A percentile compares a stretch with the other conserved stretches of the same genome.
These are phyloP conservation scores for Carterocephalus palaemon DNA, from an alignment of 2,888 invertebrate species.

Conservation along the genomic window DNA sequence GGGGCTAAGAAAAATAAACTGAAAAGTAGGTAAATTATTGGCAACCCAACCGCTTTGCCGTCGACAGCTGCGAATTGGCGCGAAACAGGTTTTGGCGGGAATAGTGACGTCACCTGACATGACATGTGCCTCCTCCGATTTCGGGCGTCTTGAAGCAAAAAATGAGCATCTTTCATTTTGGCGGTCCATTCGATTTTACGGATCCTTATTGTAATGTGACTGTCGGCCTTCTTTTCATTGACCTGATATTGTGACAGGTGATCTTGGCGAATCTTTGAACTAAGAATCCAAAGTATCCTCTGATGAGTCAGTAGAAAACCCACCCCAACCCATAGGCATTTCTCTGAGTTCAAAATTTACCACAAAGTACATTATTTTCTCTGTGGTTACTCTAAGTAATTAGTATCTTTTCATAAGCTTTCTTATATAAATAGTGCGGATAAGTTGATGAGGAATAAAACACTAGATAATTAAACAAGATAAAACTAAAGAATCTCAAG, in stretches of 20 bases:
- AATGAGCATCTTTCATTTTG: conserved; percentile 50
- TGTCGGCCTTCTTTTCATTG: conserved; percentile 32
- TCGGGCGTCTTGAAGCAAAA: conserved; percentile 51
- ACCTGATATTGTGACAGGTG: conserved; percentile 36
- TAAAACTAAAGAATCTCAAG: too few species aligned
- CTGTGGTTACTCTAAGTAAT: too few species aligned
- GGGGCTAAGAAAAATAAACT: conserved; percentile 46
- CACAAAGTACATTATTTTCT: too few species aligned
- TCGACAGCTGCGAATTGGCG: conserved; percentile 76
- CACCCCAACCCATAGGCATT: too few species aligned
- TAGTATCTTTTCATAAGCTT: too few species aligned
- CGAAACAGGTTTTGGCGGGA: conserved; percentile 71
- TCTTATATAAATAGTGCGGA: too few species aligned
- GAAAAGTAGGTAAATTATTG: conserved; percentile 52
- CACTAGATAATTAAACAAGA: too few species aligned
- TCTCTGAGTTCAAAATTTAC: too few species aligned
- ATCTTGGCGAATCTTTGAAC: conserved; percentile 27
- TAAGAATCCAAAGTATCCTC: conserved; percentile 1
- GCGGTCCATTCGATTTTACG: conserved; percentile 55
- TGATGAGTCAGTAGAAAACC: too few species aligned
- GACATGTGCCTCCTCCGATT: conserved; percentile 63
- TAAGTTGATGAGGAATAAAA: too few species aligned
- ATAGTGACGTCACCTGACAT: conserved; percentile 69
- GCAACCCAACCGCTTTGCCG: conserved; percentile 56
- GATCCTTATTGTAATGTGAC: conserved; percentile 45